Evolutionary conservation across 2,113 vertebrate species (phyloP).

Genomic region (Pseudopipra pipra): DNA sequence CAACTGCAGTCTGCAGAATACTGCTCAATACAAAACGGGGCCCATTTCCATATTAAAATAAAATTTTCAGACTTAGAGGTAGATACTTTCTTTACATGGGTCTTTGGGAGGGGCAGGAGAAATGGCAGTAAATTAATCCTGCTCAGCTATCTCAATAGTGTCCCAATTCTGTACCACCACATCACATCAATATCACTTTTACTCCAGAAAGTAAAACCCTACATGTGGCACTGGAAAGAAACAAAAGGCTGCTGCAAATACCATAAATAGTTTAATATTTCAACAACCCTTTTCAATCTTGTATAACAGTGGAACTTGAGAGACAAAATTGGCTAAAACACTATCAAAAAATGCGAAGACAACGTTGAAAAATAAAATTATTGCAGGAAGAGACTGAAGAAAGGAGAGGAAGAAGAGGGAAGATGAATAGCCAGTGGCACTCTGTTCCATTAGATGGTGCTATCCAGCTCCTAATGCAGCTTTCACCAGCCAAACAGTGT

Average conservation of each 20-base stretch:
- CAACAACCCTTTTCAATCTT: neutral
- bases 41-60: neutral
- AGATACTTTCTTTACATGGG: neutral
- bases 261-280: neutral
- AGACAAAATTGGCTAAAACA: neutral
- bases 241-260: neutral
- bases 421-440: neutral
- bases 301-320: neutral
- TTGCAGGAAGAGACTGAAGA: neutral
- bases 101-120: neutral
- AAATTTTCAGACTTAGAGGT: neutral
- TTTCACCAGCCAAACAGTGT: neutral
- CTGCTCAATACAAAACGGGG: neutral
- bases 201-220: neutral
- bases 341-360: neutral
- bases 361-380: neutral
- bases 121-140: neutral
- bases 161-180: neutral
- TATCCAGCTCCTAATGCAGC: conserved; percentile 32
- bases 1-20: neutral
- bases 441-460: conserved; percentile 33
- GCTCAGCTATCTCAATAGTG: neutral
- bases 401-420: neutral
- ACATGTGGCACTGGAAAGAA: neutral
- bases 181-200: neutral